A percentile compares a stretch with the other conserved stretches of the same genome.
These are phyloP conservation scores for Luperina nickerlii DNA, from an alignment of 2,888 invertebrate genomes.

Conservation along the genomic window DNA sequence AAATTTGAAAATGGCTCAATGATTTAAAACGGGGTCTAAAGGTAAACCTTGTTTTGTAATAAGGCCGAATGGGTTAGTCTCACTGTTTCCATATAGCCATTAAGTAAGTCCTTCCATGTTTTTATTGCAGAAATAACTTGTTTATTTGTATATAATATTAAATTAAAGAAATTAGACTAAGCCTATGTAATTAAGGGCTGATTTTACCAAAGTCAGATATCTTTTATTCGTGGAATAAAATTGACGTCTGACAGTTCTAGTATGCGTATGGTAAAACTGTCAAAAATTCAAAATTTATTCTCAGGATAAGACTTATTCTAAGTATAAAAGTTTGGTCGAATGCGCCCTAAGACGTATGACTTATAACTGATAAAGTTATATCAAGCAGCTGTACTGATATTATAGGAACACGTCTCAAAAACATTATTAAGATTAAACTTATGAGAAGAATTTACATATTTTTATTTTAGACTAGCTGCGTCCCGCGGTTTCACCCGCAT, in stretches of 20 bases:
- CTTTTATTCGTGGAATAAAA: too few relatives aligned
- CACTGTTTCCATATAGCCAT: background rate
- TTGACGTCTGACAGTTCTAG: too few relatives aligned
- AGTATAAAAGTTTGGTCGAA: too few relatives aligned
- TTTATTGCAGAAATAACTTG: background rate
- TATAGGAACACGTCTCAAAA: slow-evolving; percentile 2
- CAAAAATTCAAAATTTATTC: too few relatives aligned
- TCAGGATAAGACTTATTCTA: too few relatives aligned
- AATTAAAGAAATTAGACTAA: background rate
- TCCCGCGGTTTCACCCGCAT: too few relatives aligned
- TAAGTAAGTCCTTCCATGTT: slow-evolving; percentile 39
- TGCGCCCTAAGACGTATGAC: too few relatives aligned
- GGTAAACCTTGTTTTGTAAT: background rate
- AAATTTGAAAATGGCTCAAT: background rate
- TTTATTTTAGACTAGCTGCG: background rate
- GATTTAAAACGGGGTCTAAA: background rate
- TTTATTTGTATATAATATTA: background rate
- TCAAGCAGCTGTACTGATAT: slow-evolving; percentile 8
- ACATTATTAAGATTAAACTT: background rate
- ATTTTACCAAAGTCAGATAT: too few relatives aligned
- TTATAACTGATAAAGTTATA: slow-evolving; percentile 3
- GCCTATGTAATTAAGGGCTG: slow-evolving; percentile 9
- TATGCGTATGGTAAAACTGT: too few relatives aligned
- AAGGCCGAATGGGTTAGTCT: background rate
- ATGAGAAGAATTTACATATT: background rate